Evolutionary conservation across 2,113 vertebrate genomes (phyloP), one percentile per base, ranked within the genome.

Genomic region (Sylvietta virens): DNA sequence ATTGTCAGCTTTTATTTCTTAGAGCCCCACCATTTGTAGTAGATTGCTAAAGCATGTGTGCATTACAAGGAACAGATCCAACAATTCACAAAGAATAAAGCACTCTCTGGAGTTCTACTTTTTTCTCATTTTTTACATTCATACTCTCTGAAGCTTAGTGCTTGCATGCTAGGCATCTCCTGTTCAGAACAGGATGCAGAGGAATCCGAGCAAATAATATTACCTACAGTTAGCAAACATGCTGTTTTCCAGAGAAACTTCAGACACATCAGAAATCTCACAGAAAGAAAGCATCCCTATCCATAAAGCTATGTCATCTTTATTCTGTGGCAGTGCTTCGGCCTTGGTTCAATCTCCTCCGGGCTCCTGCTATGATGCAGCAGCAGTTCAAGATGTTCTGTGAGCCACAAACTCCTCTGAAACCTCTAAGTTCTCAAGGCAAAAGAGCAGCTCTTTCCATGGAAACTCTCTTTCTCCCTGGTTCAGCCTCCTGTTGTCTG

Each of bases 331-430:
- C 44, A 60, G 37, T 37, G 23, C 30, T 84, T 62, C 44, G 86
- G 51, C 76, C 33, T n/a, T 51, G 11, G 0, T 44, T 86, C 51
- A 62, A 33, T 21, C 27, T 83, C 8, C 42, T 78, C 4, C 2
- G 23, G 33, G 19, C 53, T 96, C n/a, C 66, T 80, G 42, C n/a
- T 77, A 6, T 30, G 26, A 62, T 70, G 74, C 31, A 77, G 58
- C 30, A 81, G 39, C 27, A 62, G 28, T 0, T 0, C 18, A 21
- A 6, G 3, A 33, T 0, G 0, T 56, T 53, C 45, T 72, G 2
- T 4, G 4, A 80, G n/a, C 26, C 53, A 62, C 15, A 35, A 65
- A 78, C 31, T 82, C 50, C 37, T 57, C 54, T 3, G 3, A 85
- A 96, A 67, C 26, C 31, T 82, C 45, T 42, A 42, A 54, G 15